Evolutionary conservation across 2,888 invertebrate species (phyloP).

Genomic region (Tromatobia lineatoria): DNA sequence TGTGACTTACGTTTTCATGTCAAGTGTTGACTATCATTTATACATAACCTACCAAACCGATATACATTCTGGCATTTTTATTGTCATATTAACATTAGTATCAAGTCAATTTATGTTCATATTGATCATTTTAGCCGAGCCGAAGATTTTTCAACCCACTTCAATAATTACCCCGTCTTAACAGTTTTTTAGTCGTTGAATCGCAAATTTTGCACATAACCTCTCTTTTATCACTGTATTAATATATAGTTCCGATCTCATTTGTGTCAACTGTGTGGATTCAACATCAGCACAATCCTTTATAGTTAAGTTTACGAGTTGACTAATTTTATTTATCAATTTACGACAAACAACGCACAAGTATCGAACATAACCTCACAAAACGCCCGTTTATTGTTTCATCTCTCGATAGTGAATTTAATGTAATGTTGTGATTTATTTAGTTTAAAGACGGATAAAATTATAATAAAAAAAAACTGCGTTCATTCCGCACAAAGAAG

Average conservation of each 20-base stretch:
- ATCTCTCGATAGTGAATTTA: neutral
- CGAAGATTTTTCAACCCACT: neutral
- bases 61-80: neutral
- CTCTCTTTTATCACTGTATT: slow-evolving; percentile 5
- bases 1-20: neutral
- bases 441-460: neutral
- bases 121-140: neutral
- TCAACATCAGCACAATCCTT: neutral
- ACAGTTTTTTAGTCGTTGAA: neutral
- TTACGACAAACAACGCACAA: neutral
- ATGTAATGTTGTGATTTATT: neutral
- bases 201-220: slow-evolving; percentile 32
- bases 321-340: neutral
- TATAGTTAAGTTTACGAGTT: neutral
- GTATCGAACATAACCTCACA: neutral
- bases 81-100: neutral
- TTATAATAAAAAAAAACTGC: neutral
- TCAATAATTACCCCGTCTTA: neutral
- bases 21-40: neutral
- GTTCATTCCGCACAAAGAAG: neutral
- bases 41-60: neutral
- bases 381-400: neutral
- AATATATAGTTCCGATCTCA: neutral
- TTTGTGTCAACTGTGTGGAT: neutral
- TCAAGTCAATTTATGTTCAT: neutral